Percentiles rank a stretch among this genome's conserved stretches.
Evolutionary conservation across 2,888 invertebrate genomes (phyloP).

Genomic region (Dexiosoma caninum): DNA sequence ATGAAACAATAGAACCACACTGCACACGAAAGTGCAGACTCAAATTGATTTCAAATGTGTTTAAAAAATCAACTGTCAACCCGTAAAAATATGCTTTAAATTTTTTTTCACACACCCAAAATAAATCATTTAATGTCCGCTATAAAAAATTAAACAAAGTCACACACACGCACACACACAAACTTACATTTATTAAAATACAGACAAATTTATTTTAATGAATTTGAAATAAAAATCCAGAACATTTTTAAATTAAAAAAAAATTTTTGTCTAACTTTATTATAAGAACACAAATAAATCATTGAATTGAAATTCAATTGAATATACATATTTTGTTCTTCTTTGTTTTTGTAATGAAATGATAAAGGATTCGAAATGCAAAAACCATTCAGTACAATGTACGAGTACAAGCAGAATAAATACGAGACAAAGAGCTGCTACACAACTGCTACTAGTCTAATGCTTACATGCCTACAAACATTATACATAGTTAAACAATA

Average conservation of each 20-base stretch:
- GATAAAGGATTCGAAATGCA: conserved; percentile 10
- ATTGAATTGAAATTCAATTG: conserved; percentile 65
- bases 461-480: not conserved
- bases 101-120: conserved; percentile 27
- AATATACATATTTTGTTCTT: conserved; percentile 57
- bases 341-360: conserved; percentile 38
- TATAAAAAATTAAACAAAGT: not conserved
- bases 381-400: not conserved
- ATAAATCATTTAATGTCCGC: conserved; percentile 52
- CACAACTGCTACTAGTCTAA: not conserved
- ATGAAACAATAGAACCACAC: not conserved
- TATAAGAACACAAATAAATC: conserved; percentile 51
- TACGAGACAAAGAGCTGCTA: not conserved
- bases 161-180: not conserved
- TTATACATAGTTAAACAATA: conserved; percentile 1
- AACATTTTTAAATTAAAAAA: conserved; percentile 3
- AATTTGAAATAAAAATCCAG: conserved; percentile 2
- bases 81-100: conserved; percentile 35
- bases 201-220: conserved; percentile 1
- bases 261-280: conserved; percentile 13
- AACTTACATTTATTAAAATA: too few species aligned
- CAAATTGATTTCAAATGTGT: conserved; percentile 33
- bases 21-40: not conserved
- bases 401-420: not conserved
- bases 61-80: conserved; percentile 32